Conservation (phyloP, 1,140 invertebrate genomes). For the Archivesica marissinica region DNA sequence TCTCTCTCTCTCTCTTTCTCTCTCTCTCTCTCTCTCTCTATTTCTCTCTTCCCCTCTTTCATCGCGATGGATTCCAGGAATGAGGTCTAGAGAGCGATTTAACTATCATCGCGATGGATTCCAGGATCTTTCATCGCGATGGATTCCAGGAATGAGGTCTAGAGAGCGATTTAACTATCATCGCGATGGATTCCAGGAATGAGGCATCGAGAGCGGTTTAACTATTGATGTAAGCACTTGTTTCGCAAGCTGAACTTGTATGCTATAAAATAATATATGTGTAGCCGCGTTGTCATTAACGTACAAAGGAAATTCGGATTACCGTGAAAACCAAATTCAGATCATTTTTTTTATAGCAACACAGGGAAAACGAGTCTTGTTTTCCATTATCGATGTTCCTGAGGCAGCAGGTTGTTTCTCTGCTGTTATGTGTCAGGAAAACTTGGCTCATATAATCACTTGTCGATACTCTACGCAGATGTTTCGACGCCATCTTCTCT, state of each 20-base stretch:
- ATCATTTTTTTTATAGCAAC: slow-evolving; percentile 1
- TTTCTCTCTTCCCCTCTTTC: no score
- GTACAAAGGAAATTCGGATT: neutral
- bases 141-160: neutral
- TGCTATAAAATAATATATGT: neutral
- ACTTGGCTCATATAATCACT: slow-evolving; percentile 36
- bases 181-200: neutral
- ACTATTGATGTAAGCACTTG: neutral
- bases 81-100: no score
- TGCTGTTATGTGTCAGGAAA: slow-evolving; percentile 50
- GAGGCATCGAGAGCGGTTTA: neutral
- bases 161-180: neutral
- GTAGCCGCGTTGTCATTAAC: neutral
- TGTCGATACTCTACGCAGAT: slow-evolving; percentile 41
- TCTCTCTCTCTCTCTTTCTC: no score
- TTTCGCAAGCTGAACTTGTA: neutral
- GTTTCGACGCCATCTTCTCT: slow-evolving; percentile 57
- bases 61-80: no score
- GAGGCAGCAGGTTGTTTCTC: slow-evolving; percentile 48
- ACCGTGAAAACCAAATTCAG: neutral
- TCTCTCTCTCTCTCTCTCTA: no score
- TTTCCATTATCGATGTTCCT: slow-evolving; percentile 11
- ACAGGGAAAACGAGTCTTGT: slow-evolving; percentile 29
- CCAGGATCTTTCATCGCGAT: no score
- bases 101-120: no score